phyloP scores from a whole-genome alignment of 2,113 vertebrate species.

The Holacanthus passer region DNA sequence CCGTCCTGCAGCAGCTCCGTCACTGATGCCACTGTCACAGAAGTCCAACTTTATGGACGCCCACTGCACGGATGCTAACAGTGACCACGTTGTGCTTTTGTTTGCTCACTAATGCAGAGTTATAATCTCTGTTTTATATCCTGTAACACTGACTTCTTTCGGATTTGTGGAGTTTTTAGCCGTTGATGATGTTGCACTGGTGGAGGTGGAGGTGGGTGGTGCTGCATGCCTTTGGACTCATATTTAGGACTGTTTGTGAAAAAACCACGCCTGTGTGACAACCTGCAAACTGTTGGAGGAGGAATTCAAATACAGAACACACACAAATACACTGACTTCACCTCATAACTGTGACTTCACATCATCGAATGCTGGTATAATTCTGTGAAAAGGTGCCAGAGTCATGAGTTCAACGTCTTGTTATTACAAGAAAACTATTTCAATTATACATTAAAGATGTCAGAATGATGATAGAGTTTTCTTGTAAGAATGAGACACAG shows the following conservation, averaged over 20 bases:
- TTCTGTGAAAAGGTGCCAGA: too few species aligned
- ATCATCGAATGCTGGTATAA: too few species aligned
- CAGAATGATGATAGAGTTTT: too few species aligned
- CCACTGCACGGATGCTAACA: neutral
- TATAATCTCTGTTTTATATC: conserved; percentile 2
- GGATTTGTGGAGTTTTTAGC: neutral
- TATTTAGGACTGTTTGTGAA: conserved; percentile 43
- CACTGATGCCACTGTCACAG: neutral
- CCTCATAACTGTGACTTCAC: too few species aligned
- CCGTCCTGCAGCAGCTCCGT: neutral
- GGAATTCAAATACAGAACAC: too few species aligned
- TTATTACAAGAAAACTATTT: too few species aligned
- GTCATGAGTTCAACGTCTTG: too few species aligned
- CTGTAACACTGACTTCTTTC: neutral
- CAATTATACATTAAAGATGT: too few species aligned
- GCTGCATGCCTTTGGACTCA: conserved; percentile 64
- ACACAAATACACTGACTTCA: too few species aligned
- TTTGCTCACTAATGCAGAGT: neutral
- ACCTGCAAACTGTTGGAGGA: conserved; percentile 22
- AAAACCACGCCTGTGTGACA: conserved; percentile 9
- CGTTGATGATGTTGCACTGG: neutral
- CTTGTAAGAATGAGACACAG: too few species aligned
- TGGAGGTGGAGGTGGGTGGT: neutral
- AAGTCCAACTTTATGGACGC: neutral
- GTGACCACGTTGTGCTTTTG: neutral